Conservation (phyloP, 2,113 vertebrate species). For the Gorsachius goisagi region DNA sequence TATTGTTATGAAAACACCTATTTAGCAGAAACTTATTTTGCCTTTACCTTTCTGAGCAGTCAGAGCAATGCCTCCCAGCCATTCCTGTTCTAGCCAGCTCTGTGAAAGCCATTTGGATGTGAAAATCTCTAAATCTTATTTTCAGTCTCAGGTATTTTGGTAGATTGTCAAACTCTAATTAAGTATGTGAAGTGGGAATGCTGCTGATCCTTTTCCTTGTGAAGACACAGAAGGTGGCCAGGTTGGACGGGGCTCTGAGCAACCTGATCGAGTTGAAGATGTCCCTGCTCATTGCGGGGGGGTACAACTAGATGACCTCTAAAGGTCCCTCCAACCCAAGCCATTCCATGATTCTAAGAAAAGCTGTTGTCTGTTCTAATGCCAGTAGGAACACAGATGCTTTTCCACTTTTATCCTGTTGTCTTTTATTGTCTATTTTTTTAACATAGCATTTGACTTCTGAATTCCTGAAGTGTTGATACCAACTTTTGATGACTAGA, state of each 20-base stretch:
- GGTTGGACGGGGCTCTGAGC: background rate
- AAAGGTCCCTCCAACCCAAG: background rate
- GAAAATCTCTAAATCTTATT: background rate
- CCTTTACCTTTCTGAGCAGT: background rate
- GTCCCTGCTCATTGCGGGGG: background rate
- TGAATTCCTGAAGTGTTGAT: background rate
- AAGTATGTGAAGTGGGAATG: background rate
- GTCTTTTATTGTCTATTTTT: background rate
- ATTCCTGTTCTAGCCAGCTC: background rate
- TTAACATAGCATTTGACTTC: background rate
- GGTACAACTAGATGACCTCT: background rate
- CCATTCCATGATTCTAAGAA: background rate
- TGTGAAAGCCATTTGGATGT: background rate
- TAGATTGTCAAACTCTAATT: background rate
- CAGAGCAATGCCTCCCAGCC: background rate
- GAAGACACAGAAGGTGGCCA: background rate
- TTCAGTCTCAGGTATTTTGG: background rate
- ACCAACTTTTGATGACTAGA: background rate
- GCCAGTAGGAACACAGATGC: background rate
- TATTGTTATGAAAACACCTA: background rate
- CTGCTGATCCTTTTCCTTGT: background rate
- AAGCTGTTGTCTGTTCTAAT: background rate
- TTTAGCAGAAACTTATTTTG: background rate
- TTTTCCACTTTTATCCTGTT: background rate
- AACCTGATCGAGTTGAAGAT: background rate